Evolutionary conservation across 1,140 invertebrate species (phyloP), one percentile per base, ranked within the genome.

Genomic region (Diabrotica undecimpunctata): DNA sequence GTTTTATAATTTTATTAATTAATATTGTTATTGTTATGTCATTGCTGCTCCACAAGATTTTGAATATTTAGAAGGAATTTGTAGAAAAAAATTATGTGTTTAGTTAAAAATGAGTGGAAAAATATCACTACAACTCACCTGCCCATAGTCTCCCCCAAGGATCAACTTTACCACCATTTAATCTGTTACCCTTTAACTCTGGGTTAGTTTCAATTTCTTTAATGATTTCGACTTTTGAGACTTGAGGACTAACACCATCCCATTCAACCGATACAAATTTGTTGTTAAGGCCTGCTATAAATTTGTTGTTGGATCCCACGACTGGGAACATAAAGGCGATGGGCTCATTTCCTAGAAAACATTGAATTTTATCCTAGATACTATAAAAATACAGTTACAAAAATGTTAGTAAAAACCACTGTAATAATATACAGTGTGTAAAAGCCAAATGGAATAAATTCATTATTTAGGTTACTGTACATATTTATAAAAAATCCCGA

Each of bases 151-250:
- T 81, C 35, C 93, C 93, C 6, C 72, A 78, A 0, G 86, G 83
- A 78, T 96, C 93, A 65, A 87, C 88, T 80, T 95, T 96, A n/a
- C 86, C 93, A 76, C 95, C 92, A 73, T 95, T 95, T 66, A 92
- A 85, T 69, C 90, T 81, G 70, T 88, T 92, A 2, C 75, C 77
- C 39, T 38, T 52, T 14, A 67, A 37, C 39, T 61, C 54, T 0
- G 74, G 74, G 13, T 84, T 79, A 0, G 71, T 67, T 53, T 92
- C 90, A 0, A 92, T 84, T 59, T 84, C 83, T 2, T 80, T 79
- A 14, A 85, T 78, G 8, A 81, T 79, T 41, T 83, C 69, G 4
- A 83, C 54, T 52, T 52, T 57, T 9, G 55, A 62, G 14, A 69
- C 65, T 12, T 63, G 65, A 7, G 54, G 52, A 57, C 61, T 67